A percentile compares a stretch with the other conserved stretches of the same genome.
phyloP scores from a whole-genome alignment of 2,797 vertebrate genomes.

The Muscicapa striata region DNA sequence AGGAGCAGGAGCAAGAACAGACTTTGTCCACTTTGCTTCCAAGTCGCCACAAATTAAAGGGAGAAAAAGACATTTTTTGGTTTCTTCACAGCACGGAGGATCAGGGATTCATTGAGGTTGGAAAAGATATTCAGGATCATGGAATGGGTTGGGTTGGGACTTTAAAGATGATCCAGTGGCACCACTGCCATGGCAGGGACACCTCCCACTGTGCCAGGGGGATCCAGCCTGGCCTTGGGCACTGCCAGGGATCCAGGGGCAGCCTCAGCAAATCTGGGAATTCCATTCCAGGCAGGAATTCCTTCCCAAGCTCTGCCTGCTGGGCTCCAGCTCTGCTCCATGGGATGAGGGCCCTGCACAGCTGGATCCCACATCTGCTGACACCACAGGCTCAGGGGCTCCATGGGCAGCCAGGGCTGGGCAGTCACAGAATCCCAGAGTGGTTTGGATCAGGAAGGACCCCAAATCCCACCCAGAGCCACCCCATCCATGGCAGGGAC shows the following conservation, averaged over 20 bases:
- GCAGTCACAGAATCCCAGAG: too few relatives aligned
- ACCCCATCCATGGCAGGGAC: not conserved
- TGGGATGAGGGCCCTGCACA: too few relatives aligned
- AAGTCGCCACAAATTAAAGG: not conserved
- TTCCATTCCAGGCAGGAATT: not conserved
- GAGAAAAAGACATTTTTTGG: not conserved
- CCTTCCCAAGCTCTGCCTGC: too few relatives aligned
- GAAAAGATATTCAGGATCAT: not conserved
- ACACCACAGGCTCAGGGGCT: too few relatives aligned
- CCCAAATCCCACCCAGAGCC: too few relatives aligned
- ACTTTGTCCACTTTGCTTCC: not conserved
- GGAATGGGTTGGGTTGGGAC: not conserved
- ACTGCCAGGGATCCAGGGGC: not conserved
- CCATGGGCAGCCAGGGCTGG: too few relatives aligned
- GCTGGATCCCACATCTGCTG: too few relatives aligned
- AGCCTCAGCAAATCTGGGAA: not conserved
- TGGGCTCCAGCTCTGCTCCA: too few relatives aligned
- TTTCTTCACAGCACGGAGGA: not conserved
- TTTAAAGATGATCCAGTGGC: not conserved
- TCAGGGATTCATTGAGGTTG: rapidly evolving
- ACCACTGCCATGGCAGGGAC: not conserved
- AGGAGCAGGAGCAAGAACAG: not conserved
- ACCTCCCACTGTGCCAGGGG: rapidly evolving
- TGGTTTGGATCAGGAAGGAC: too few relatives aligned
- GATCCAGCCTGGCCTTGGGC: not conserved